Evolutionary conservation across 2,113 vertebrate species (phyloP), one percentile per base, ranked within the genome.

Genomic region (Gadus macrocephalus): DNA sequence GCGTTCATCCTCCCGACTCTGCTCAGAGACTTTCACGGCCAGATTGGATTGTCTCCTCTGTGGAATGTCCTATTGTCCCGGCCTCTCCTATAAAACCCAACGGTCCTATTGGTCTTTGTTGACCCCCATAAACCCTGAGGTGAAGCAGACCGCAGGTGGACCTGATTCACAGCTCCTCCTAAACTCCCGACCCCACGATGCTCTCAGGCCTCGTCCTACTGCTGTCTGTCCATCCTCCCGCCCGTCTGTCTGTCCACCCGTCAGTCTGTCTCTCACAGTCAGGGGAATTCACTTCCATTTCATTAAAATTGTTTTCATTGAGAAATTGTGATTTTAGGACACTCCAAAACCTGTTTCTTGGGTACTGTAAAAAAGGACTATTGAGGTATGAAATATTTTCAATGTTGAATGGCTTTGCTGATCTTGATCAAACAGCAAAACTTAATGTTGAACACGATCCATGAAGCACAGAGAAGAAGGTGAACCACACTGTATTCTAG

Each of bases 101-200:
- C 19, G 1, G 31, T 28, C 38, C 72, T 42, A 27, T 69, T 66
- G 60, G 69, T 20, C 62, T 59, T 56, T 80, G 73, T 73, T 62
- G 60, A 79, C 76, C 62, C 65, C 71, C 49, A 68, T 73, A 75
- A 81, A 80, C 66, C 17, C 20, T 53, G 62, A 60, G 35, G 63
- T 67, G 19, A 27, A 76, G 66, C 71, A 59, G 70, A 6, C 38
- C 66, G 77, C 84, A 85, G 75, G 83, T 85, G 78, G 69, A 77
- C 68, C 0, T 62, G 68, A 74, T 71, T 9, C n/a, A 56, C 62
- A 71, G 71, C 68, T 69, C 66, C 59, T 81, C 65, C 70, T 70
- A 78, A 82, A 86, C 81, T 78, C 63, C 72, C 60, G 78, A 86
- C 81, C 83, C 35, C 53, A 15, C 15, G n/a, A 16, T 66, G 69